A percentile compares a stretch with the other conserved stretches of the same genome.
Evolutionary conservation across 2,888 invertebrate species (phyloP).

Genomic region (Ferdinandea cuprea): DNA sequence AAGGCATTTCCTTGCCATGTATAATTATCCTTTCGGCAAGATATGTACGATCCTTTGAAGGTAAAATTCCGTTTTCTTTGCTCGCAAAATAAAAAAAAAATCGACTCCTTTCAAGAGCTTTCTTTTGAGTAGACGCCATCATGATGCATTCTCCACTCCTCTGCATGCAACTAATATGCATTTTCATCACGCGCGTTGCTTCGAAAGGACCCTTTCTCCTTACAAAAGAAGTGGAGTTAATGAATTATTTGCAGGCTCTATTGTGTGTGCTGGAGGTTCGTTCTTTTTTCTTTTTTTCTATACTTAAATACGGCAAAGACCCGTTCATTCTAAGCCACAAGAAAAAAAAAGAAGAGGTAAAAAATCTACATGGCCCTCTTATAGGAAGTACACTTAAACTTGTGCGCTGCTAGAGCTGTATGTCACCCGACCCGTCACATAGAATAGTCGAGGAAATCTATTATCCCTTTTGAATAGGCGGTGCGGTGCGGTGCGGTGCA

Average conservation of each 20-base stretch:
- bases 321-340: not conserved
- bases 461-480: constrained; percentile 31
- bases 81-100: not conserved
- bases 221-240: constrained; percentile 18
- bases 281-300: no score
- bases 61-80: not conserved
- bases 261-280: constrained; percentile 15
- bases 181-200: not conserved
- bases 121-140: constrained; percentile 2
- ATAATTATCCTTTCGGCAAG: constrained; percentile 1
- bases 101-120: constrained; percentile 1
- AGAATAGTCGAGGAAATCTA: constrained; percentile 16
- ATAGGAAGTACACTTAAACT: constrained; percentile 21
- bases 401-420: not conserved
- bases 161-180: constrained; percentile 39
- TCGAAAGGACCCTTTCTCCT: not conserved
- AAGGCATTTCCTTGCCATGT: not conserved
- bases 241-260: constrained; percentile 46
- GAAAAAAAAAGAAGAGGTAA: no score
- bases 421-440: not conserved
- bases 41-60: constrained; percentile 3
- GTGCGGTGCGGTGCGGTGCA: no score
- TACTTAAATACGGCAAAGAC: no score
- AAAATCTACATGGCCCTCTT: constrained; percentile 2
- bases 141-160: not conserved